A percentile compares a stretch with the other conserved stretches of the same genome.
Conservation (phyloP, 1,140 invertebrate species). For the Ceratosolen solmsi region DNA sequence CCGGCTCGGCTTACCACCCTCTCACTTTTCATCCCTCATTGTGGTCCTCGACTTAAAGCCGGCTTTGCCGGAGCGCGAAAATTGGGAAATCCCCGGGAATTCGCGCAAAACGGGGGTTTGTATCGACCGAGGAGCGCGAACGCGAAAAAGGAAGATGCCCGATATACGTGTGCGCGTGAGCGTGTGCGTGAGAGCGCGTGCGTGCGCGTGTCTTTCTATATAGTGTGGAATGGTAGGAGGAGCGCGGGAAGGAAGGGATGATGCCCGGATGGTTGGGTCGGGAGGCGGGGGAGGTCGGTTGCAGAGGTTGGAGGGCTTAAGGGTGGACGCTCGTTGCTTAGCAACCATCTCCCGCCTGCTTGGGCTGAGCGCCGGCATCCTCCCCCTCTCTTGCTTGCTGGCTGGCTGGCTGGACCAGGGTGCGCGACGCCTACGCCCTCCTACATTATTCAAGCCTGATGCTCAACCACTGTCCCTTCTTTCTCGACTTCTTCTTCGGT, state of each 20-base stretch:
- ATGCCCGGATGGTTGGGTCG: too few species aligned
- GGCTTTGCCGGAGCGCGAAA: conserved; percentile 62
- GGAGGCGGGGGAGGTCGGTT: conserved; percentile 27
- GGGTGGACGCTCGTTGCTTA: conserved; percentile 72
- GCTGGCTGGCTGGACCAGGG: conserved; percentile 28
- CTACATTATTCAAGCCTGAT: conserved; percentile 70
- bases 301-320: conserved; percentile 68
- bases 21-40: neutral
- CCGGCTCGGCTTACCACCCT: too few species aligned
- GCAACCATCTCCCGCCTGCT: conserved; percentile 65
- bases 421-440: conserved; percentile 49
- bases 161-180: neutral
- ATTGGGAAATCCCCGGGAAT: conserved; percentile 71
- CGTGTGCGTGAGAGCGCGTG: too few species aligned
- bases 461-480: conserved; percentile 65
- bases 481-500: conserved; percentile 21
- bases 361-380: neutral
- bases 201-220: too few species aligned
- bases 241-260: conserved; percentile 46
- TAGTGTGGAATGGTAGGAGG: conserved; percentile 4
- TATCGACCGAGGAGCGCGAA: conserved; percentile 66
- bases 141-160: conserved; percentile 41
- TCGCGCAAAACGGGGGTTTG: conserved; percentile 64
- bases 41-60: conserved; percentile 57
- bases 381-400: conserved; percentile 42